Evolutionary conservation across 2,797 vertebrate genomes (phyloP).

Genomic region (Fratercula arctica): DNA sequence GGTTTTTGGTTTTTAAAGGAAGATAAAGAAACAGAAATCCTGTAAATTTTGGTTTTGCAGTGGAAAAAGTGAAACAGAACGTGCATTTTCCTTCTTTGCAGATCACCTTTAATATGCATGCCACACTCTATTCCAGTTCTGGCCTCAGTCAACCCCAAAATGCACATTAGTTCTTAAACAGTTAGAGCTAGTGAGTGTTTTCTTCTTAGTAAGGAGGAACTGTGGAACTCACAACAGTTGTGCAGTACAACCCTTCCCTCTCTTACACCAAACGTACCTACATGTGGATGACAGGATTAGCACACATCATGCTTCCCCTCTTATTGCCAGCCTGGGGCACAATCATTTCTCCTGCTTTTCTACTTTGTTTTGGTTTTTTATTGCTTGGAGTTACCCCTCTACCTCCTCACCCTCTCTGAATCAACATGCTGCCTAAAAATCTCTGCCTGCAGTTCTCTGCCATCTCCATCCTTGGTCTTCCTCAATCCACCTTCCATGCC

Average conservation of each 20-base stretch:
- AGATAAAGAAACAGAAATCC: background rate
- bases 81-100: background rate
- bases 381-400: background rate
- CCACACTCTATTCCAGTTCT: background rate
- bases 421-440: background rate
- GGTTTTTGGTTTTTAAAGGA: background rate
- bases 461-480: background rate
- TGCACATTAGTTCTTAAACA: background rate
- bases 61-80: background rate
- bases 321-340: background rate
- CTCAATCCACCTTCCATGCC: background rate
- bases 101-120: background rate
- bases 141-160: background rate
- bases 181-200: background rate
- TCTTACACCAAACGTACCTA: background rate
- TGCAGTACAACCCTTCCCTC: background rate
- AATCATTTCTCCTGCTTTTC: background rate
- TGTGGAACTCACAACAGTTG: background rate
- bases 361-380: background rate
- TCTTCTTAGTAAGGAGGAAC: background rate
- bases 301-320: background rate
- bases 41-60: background rate
- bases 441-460: background rate
- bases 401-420: background rate
- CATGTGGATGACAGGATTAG: background rate